Percentiles rank a stretch among this genome's conserved stretches.
Evolutionary conservation across 2,113 vertebrate species (phyloP).

Genomic region (Ranitomeya imitator): DNA sequence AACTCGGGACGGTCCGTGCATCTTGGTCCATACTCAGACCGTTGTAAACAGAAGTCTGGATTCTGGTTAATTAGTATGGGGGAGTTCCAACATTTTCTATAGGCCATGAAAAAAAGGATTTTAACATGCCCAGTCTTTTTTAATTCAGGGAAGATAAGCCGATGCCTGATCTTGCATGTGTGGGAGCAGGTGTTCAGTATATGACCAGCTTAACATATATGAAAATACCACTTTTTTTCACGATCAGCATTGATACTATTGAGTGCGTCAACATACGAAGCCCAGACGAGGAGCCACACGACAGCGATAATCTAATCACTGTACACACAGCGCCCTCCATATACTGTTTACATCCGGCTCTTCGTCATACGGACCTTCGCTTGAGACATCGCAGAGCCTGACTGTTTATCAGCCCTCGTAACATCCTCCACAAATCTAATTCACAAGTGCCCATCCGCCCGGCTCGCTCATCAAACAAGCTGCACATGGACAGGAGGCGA

Average conservation of each 20-base stretch:
- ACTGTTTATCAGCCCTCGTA: neutral
- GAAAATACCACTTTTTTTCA: neutral
- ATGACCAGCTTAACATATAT: too few relatives aligned
- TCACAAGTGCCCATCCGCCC: slow-evolving; percentile 24
- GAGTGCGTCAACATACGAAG: neutral
- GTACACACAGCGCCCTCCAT: neutral
- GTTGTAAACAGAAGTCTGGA: too few relatives aligned
- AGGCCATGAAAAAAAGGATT: too few relatives aligned
- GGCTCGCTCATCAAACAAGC: slow-evolving; percentile 14
- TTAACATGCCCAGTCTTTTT: too few relatives aligned
- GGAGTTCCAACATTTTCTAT: too few relatives aligned
- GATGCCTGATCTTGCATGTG: too few relatives aligned
- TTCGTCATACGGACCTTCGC: neutral
- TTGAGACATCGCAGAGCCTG: slow-evolving; percentile 10
- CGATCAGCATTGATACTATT: neutral
- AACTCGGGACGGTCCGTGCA: too few relatives aligned
- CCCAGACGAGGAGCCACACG: neutral
- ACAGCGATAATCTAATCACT: neutral
- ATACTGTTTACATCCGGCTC: neutral
- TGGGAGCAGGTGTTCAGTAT: too few relatives aligned
- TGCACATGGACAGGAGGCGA: slow-evolving; percentile 8
- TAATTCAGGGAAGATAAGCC: too few relatives aligned
- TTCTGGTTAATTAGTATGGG: too few relatives aligned
- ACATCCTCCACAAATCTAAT: slow-evolving; percentile 24
- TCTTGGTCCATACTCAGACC: too few relatives aligned